Evolutionary conservation across 1,140 invertebrate genomes (phyloP).

Genomic region (Glossosoma conforme): DNA sequence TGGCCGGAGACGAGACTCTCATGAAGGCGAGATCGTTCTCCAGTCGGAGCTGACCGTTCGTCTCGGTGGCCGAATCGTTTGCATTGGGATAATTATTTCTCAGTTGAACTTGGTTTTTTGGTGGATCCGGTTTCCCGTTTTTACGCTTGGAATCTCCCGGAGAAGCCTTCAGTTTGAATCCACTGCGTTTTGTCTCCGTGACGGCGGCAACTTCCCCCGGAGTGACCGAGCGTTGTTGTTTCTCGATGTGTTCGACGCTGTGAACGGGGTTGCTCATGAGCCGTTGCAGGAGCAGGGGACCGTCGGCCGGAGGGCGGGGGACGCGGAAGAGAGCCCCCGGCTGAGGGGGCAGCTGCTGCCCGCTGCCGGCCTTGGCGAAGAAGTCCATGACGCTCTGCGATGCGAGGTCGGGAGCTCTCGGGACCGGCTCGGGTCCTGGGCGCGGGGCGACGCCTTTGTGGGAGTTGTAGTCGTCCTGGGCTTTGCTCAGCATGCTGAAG

Average conservation of each 20-base stretch:
- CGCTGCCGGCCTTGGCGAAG: constrained; percentile 73
- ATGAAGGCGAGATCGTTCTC: constrained; percentile 53
- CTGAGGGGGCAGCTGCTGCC: constrained; percentile 48
- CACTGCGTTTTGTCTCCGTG: constrained; percentile 36
- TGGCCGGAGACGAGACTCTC: constrained; percentile 47
- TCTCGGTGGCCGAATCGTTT: constrained; percentile 37
- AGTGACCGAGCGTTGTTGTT: constrained; percentile 71
- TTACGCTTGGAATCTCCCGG: constrained; percentile 42
- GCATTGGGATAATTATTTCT: too few species aligned
- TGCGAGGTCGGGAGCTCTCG: constrained; percentile 49
- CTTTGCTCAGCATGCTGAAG: constrained; percentile 84
- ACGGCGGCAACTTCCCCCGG: constrained; percentile 43
- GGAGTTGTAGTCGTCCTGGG: constrained; percentile 74
- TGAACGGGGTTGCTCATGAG: constrained; percentile 77
- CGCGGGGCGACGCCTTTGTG: constrained; percentile 42
- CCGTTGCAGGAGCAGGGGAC: constrained; percentile 57
- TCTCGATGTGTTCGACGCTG: constrained; percentile 82
- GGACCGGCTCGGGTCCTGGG: constrained; percentile 35
- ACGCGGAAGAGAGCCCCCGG: constrained; percentile 45
- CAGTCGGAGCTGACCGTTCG: constrained; percentile 43
- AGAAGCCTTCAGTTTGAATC: constrained; percentile 46
- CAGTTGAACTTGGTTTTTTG: constrained; percentile 21
- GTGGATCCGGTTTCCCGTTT: constrained; percentile 33
- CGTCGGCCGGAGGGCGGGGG: constrained; percentile 45
- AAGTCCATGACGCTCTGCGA: constrained; percentile 81